These are phyloP conservation scores for Equus quagga DNA, from an alignment of 2,113 vertebrate genomes.

Conservation along the genomic window DNA sequence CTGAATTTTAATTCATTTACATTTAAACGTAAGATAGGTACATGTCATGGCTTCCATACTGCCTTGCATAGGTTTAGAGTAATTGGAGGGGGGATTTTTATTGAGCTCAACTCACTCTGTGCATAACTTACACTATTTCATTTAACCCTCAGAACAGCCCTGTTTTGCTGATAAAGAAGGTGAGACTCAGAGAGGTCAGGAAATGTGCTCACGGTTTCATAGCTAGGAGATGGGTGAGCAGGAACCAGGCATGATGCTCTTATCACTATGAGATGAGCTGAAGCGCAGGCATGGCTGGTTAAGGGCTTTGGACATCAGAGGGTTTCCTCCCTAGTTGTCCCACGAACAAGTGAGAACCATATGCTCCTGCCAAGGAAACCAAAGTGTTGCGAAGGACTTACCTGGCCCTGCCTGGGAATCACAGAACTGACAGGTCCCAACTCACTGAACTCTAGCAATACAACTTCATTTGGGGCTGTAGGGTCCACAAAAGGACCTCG, in stretches of 20 bases:
- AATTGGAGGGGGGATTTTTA: not conserved
- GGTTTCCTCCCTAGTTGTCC: not conserved
- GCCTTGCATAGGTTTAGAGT: not conserved
- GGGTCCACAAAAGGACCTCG: not conserved
- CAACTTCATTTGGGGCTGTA: not conserved
- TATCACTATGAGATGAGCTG: not conserved
- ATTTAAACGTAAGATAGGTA: not conserved
- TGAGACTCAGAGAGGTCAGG: not conserved
- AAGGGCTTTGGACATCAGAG: not conserved
- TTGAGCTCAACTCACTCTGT: not conserved
- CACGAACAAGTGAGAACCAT: not conserved
- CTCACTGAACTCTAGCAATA: not conserved
- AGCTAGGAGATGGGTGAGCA: not conserved
- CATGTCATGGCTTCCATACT: not conserved
- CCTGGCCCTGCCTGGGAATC: not conserved
- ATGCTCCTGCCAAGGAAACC: not conserved
- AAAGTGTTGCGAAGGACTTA: no score
- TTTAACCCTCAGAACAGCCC: not conserved
- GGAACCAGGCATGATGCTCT: not conserved
- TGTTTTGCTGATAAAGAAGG: not conserved
- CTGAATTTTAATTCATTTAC: constrained; percentile 30
- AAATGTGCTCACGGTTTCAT: not conserved
- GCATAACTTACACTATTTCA: not conserved
- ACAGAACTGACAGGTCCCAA: not conserved
- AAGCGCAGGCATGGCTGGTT: not conserved